Evolutionary conservation across 2,113 vertebrate species (phyloP).

Genomic region (Ornithorhynchus anatinus): DNA sequence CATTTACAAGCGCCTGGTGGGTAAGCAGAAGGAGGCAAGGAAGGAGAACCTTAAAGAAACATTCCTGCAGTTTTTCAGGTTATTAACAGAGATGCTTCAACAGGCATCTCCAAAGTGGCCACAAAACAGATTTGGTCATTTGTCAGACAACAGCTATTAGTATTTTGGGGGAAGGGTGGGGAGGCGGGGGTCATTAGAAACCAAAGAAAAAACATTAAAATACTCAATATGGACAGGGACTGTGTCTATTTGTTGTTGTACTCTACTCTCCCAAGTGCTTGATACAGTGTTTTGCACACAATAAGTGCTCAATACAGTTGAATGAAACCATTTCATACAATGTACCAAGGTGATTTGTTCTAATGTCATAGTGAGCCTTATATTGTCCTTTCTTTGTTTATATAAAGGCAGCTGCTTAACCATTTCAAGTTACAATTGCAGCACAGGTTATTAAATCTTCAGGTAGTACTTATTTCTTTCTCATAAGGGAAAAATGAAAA

Average conservation of each 20-base stretch:
- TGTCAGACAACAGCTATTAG: rapidly evolving
- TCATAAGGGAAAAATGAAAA: background rate
- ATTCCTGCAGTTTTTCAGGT: too few relatives aligned
- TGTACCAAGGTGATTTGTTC: background rate
- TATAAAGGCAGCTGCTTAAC: background rate
- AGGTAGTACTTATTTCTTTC: background rate
- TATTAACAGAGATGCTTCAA: too few relatives aligned
- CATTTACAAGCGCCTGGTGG: background rate
- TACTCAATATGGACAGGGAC: too few relatives aligned
- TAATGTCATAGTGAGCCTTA: background rate
- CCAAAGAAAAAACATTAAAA: background rate
- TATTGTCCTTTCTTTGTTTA: background rate
- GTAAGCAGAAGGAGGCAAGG: rapidly evolving
- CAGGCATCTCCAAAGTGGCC: too few relatives aligned
- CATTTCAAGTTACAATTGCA: constrained; percentile 8
- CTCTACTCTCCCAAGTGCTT: too few relatives aligned
- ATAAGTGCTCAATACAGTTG: background rate
- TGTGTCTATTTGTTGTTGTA: too few relatives aligned
- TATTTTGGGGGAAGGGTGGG: background rate
- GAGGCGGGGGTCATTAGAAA: too few relatives aligned
- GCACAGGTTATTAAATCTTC: background rate
- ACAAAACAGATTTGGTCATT: rapidly evolving
- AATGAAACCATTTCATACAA: background rate
- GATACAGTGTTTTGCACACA: too few relatives aligned
- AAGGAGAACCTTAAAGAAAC: background rate